Evolutionary conservation across 2,113 vertebrate genomes (phyloP).

Genomic region (Ctenodactylus gundi): DNA sequence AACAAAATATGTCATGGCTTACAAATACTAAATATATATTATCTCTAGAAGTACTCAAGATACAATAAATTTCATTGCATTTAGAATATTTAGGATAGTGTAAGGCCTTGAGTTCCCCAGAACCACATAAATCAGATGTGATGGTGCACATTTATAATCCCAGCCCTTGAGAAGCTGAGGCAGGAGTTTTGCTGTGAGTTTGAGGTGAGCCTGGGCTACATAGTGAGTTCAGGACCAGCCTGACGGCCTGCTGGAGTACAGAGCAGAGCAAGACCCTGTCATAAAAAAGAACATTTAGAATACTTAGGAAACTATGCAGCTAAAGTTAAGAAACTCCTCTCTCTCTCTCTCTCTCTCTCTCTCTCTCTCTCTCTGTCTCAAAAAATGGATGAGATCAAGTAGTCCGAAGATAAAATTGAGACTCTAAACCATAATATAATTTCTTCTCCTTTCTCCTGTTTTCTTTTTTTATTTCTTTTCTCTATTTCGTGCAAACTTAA

Average conservation of each 20-base stretch:
- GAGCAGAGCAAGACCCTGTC: too few species aligned
- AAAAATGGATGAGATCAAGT: not conserved
- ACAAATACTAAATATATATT: not conserved
- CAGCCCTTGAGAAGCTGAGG: too few species aligned
- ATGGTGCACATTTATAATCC: too few species aligned
- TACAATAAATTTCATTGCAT: not conserved
- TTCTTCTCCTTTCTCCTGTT: not conserved
- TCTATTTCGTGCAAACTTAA: not conserved
- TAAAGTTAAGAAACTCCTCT: not conserved
- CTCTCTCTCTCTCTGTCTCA: too few species aligned
- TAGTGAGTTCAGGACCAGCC: too few species aligned
- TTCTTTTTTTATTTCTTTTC: constrained; percentile 21
- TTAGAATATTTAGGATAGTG: constrained; percentile 29
- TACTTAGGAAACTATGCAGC: constrained; percentile 33
- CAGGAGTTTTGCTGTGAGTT: too few species aligned
- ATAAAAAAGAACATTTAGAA: too few species aligned
- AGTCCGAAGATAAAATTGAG: not conserved
- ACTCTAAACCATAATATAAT: not conserved
- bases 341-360: too few species aligned
- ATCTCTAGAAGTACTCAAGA: not conserved
- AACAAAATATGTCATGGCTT: not conserved
- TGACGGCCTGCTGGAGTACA: too few species aligned
- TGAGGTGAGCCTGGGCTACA: too few species aligned
- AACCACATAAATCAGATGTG: too few species aligned
- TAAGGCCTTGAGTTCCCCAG: too few species aligned